These are phyloP conservation scores for Hypercompe scribonia DNA, from an alignment of 2,888 invertebrate species.

Conservation along the genomic window DNA sequence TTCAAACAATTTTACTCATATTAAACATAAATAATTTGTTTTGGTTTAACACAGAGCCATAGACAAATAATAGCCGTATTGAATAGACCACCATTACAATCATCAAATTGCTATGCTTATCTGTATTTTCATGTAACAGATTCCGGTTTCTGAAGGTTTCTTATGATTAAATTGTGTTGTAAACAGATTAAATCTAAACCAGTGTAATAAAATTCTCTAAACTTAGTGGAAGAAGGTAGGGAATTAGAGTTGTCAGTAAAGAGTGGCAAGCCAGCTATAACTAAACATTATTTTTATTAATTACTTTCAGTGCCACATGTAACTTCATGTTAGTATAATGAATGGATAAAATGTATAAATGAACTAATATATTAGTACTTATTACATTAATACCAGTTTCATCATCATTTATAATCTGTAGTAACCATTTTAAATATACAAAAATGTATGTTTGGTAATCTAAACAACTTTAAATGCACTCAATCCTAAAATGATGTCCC, in stretches of 20 bases:
- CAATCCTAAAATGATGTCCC: not conserved
- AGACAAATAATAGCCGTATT: slow-evolving; percentile 27
- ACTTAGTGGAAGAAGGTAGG: not conserved
- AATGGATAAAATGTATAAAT: not conserved
- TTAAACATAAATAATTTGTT: not conserved
- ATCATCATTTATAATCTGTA: not conserved
- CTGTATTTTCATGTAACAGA: slow-evolving; percentile 9
- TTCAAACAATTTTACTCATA: not conserved
- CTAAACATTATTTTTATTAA: not conserved
- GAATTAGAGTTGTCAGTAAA: not conserved
- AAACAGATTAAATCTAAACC: not conserved
- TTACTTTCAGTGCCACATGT: not conserved
- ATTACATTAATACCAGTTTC: not conserved
- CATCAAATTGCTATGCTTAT: slow-evolving; percentile 15
- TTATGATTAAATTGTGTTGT: not conserved
- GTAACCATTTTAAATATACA: not conserved
- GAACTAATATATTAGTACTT: not conserved
- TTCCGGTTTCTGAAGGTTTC: slow-evolving; percentile 15
- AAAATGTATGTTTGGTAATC: not conserved
- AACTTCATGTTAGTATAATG: not conserved
- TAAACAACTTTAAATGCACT: not conserved
- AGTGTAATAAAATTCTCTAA: not conserved
- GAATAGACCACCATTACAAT: slow-evolving; percentile 6
- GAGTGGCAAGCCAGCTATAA: not conserved
- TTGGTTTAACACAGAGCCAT: not conserved